Evolutionary conservation across 2,113 vertebrate species (phyloP).

Genomic region (Microtus pennsylvanicus): DNA sequence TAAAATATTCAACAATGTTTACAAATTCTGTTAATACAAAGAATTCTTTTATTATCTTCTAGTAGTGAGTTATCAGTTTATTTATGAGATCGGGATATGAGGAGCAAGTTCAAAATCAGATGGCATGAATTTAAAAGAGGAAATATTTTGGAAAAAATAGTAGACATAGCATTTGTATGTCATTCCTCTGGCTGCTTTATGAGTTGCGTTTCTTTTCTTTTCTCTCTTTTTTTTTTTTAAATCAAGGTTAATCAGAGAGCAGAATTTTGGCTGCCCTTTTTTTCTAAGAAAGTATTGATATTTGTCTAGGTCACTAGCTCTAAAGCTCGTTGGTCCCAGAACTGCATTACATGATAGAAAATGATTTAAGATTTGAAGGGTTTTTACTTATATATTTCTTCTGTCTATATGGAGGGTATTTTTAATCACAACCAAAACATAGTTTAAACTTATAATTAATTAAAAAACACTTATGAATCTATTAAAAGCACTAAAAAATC

Average conservation of each 20-base stretch:
- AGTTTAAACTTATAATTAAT: neutral
- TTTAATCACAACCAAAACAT: neutral
- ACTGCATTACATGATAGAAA: neutral
- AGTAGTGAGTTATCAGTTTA: conserved; percentile 79
- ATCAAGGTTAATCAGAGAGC: conserved; percentile 3
- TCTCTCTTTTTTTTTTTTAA: neutral
- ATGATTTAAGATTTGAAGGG: neutral
- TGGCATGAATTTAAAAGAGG: neutral
- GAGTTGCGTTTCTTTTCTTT: neutral
- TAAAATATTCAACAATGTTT: conserved; percentile 76
- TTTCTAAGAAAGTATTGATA: neutral
- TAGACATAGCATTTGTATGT: neutral
- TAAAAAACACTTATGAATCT: neutral
- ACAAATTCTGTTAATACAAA: conserved; percentile 41
- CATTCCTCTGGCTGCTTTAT: neutral
- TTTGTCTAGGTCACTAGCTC: neutral
- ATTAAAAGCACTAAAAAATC: neutral
- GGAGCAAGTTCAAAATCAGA: neutral
- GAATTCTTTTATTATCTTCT: conserved; percentile 73
- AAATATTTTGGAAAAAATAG: neutral
- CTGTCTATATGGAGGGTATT: neutral
- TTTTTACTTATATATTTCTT: neutral
- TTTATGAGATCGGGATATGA: neutral
- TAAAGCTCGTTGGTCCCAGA: neutral
- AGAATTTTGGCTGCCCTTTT: neutral